Percentiles rank a stretch among this genome's conserved stretches.
Evolutionary conservation across 2,797 vertebrate species (phyloP).

Genomic region (Antrozous pallidus): DNA sequence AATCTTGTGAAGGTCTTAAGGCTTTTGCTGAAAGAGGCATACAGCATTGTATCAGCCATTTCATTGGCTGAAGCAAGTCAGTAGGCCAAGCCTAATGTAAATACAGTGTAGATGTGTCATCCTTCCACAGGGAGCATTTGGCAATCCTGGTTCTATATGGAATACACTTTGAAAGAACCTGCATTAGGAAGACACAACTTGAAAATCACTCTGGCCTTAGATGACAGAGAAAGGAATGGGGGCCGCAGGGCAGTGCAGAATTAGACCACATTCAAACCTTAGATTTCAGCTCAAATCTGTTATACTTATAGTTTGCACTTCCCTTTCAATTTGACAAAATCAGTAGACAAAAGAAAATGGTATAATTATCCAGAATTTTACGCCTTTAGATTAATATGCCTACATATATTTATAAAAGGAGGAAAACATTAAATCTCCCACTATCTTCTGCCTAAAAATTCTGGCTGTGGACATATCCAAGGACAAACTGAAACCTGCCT

Average conservation of each 20-base stretch:
- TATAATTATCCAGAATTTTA: constrained; percentile 11
- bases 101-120: not conserved
- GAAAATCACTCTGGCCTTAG: not conserved
- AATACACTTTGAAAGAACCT: not conserved
- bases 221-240: not conserved
- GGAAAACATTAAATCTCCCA: not conserved
- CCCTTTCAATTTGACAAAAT: constrained; percentile 10
- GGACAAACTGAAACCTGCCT: not conserved
- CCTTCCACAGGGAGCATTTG: not conserved
- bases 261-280: not conserved
- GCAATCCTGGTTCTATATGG: not conserved
- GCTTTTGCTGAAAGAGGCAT: not conserved
- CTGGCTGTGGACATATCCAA: not conserved
- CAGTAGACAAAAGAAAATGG: not conserved
- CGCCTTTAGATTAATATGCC: not conserved
- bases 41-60: not conserved
- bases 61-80: not conserved
- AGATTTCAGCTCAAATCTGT: not conserved
- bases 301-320: not conserved
- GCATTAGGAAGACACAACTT: not conserved
- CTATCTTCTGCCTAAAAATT: not conserved
- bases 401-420: constrained; percentile 23
- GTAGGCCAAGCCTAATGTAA: not conserved
- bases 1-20: not conserved
- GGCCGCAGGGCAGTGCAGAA: not conserved